Evolutionary conservation across 2,113 vertebrate genomes (phyloP), one percentile per base, ranked within the genome.

Genomic region (Etia nguti): DNA sequence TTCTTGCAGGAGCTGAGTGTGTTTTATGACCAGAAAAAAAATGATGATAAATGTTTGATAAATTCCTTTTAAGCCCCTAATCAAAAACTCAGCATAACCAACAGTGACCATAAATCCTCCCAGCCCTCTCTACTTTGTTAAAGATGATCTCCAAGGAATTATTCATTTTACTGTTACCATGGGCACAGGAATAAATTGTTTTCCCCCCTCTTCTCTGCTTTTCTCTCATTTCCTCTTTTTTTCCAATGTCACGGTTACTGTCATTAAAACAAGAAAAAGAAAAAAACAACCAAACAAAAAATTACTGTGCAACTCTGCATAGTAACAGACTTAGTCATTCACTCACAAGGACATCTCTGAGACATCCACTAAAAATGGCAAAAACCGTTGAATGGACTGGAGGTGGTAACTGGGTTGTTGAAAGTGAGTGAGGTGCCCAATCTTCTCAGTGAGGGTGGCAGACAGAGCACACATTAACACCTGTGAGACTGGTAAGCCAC

Each of bases 401-500:
- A 86, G 54, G 85, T 90, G 84, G 77, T 80, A 84, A 87, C 73
- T 57, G 65, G 80, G 85, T 88, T 90, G 81, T 82, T 87, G 84
- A 87, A 91, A 89, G 84, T 89, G 87, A 92, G 79, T 60, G 85
- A 54, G 87, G 79, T 88, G 90, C 90, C 92, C 87, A 93, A 88
- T 93, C 88, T 89, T 80, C 89, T 86, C 91, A 92, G 89, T 41
- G 80, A 90, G 92, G 89, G 88, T 90, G 92, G 93, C 86, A 94
- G 92, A 90, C 90, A 89, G 89, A 87, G 90, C 79, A 81, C 92
- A 95, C 94, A 94, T 94, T 95, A 95, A 95, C 95, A 96, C 94
- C 95, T 95, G 95, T 89, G 95, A 95, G 87, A 92, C 92, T 93
- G 87, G 91, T 95, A 95, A 95, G 89, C 94, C 90, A 91, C 88